Evolutionary conservation across 2,888 invertebrate genomes (phyloP), one percentile per base, ranked within the genome.

Genomic region (Acronicta aceris): DNA sequence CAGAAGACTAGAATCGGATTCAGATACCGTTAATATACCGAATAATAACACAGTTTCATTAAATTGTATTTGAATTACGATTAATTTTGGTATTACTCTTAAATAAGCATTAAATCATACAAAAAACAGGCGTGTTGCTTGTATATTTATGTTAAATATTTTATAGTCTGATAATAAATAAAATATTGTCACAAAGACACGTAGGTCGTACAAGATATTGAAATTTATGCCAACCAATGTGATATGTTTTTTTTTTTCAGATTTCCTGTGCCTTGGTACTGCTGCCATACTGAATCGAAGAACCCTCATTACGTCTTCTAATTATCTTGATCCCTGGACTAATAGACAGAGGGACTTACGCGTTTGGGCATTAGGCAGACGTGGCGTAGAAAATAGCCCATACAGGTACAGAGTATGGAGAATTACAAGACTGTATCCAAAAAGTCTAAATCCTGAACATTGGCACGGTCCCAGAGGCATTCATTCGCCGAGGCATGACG

Each of bases 391-490:
- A 40, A 68, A 56, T 10, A 85, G 86, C 0, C 89, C 89, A 0
- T 88, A 76, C 47, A 80, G 89, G 51, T 89, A 89, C 48, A 72
- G 89, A 13, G 89, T 87, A 0, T 88, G 83, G 83, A 66, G 84
- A 25, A 55, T 82, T 1, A 74, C 82, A 46, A 79, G 90, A 13
- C 0, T 88, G 0, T 59, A 86, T 0, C 88, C 88, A 0, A 79
- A 70, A 30, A 88, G 88, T 60, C 33, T 65, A 7, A 91, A 87
- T 57, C 82, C 84, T 0, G 91, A 91, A 65, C 91, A 91, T 52
- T 79, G 82, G 59, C 90, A 90, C n/a, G 91, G 91, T 0, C 77
- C 84, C 0, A 74, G 80, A 38, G 89, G 89, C 1, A 54, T 58
- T 0, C 90, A 91, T 53, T 65, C 68, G 0, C 87, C 89, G 0